Conservation (phyloP, 1,140 invertebrate genomes). For the Cyphomyrmex costatus region DNA sequence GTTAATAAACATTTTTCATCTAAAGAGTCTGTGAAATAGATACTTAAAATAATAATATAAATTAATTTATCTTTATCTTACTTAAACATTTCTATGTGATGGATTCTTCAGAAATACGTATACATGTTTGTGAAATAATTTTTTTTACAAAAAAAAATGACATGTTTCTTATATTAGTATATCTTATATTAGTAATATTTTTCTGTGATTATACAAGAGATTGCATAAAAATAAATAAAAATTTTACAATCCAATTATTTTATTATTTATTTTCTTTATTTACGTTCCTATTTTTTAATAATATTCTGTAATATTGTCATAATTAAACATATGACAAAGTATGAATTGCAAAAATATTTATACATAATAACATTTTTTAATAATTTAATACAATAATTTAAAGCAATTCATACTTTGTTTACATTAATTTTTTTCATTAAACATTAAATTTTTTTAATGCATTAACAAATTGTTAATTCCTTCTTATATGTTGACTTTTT, state of each 20-base stretch:
- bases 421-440: not conserved
- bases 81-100: not conserved
- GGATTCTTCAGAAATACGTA: not conserved
- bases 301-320: not conserved
- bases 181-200: not conserved
- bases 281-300: not conserved
- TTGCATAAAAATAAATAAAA: slow-evolving; percentile 22
- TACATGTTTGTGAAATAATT: slow-evolving; percentile 9
- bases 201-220: slow-evolving; percentile 17
- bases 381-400: no score
- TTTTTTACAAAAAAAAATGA: not conserved
- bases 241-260: not conserved
- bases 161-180: not conserved
- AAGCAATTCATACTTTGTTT: not conserved
- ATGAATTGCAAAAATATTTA: not conserved
- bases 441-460: not conserved
- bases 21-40: slow-evolving; percentile 5
- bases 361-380: not conserved
- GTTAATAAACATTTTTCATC: slow-evolving; percentile 86
- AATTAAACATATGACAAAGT: not conserved
- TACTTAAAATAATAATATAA: not conserved
- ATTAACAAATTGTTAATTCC: not conserved
- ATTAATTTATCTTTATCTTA: not conserved
- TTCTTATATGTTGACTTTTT: not conserved
- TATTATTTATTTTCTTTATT: not conserved